Base-by-base conservation (phyloP, 2,113 vertebrate genomes). In the Aramus guarauna region DNA sequence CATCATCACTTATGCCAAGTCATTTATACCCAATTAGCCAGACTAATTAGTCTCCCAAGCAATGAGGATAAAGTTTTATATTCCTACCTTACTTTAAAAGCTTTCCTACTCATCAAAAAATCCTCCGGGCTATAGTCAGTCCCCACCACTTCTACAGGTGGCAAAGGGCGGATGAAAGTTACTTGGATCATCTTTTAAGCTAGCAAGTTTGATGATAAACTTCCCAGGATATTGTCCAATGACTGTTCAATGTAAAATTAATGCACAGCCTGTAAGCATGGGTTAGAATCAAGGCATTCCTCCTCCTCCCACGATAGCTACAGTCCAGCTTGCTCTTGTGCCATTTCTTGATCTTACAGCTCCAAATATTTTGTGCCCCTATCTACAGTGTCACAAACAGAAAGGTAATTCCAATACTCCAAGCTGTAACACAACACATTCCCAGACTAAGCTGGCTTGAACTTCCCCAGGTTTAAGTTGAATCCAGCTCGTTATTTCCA, bases 21-120 rank as follows among this genome's bases (percentile, higher is more conserved):
- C 48, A 79, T 56, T 91, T 94, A 78, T 37, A 92, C 26, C 85
- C 87, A n/a, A 56, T 94, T 82, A 94, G 63, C 39, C 43, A 93
- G 71, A 45, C 34, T 92, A 88, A 94, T 94, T 68, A 77, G 71
- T 64, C 82, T 94, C 78, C 34, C 69, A 94, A 92, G 78, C 52
- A 93, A 34, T 39, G 34, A 82, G 30, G 58, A 63, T 56, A 71
- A 43, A 50, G 47, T 27, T 94, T 85, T 90, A 72, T 79, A 85
- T 64, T 75, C 27, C 92, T 64, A 71, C 21, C 66, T 85, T 52
- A 50, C n/a, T 79, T 85, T 85, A 88, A 83, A 90, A 88, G 48
- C 34, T 64, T 90, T 76, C 36, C 36, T 30, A 39, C 18, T 72
- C 58, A 77, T 18, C 30, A 91, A 74, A 91, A 88, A 80, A 36